Conservation (phyloP, 2,113 vertebrate genomes). For the Tonatia bakeri region DNA sequence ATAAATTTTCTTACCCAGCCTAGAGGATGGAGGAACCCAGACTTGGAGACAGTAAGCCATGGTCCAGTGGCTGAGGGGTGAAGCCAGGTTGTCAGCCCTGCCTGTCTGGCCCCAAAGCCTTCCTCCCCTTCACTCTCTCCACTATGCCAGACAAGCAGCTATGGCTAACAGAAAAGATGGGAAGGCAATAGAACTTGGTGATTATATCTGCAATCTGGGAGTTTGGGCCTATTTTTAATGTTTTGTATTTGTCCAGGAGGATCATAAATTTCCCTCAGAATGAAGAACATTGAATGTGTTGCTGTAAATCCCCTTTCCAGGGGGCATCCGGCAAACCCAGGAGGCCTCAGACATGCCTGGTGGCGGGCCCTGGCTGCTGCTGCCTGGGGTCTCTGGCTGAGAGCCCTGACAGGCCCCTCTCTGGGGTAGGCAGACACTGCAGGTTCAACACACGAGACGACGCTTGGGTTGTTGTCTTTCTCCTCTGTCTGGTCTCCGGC, state of each 20-base stretch:
- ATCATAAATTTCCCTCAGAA: background rate
- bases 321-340: background rate
- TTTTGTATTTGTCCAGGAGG: background rate
- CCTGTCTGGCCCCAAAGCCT: background rate
- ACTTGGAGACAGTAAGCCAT: background rate
- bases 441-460: fast-evolving
- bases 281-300: background rate
- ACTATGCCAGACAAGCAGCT: fast-evolving
- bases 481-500: background rate
- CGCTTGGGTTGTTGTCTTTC: background rate
- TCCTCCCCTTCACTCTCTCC: background rate
- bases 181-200: background rate
- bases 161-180: fast-evolving
- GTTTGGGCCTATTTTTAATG: background rate
- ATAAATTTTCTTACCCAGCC: background rate
- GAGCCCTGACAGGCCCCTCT: fast-evolving
- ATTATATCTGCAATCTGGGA: no score
- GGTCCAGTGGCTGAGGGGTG: background rate
- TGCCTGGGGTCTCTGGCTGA: background rate
- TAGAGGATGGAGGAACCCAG: background rate
- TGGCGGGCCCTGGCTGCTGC: background rate
- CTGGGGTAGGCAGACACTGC: background rate
- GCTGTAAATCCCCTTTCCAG: background rate
- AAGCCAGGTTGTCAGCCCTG: background rate
- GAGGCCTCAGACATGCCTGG: background rate